Evolutionary conservation across 1,140 invertebrate genomes (phyloP), one percentile per base, ranked within the genome.

Genomic region (Anastrepha obliqua): DNA sequence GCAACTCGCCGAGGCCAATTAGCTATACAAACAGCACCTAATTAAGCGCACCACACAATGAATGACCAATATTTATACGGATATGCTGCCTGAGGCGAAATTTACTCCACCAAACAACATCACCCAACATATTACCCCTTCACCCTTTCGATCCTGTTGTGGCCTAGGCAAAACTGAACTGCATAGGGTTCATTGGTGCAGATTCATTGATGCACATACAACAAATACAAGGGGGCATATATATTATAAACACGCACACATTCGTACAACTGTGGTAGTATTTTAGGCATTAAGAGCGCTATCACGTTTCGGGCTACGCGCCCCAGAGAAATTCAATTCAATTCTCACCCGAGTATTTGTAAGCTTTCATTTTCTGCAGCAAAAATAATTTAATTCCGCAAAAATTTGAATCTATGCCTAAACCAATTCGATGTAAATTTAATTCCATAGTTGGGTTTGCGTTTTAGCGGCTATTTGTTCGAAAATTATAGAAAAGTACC

Each of bases 41-140:
- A 81, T 81, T 81, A 81, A 81, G 74, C 74, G n/a, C n/a, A 81
- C 74, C 47, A 81, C 47, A 47, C 47, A 51, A 81, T 81, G 74
- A 81, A 81, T 81, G 74, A 81, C 74, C 47, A 81, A 81, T 81
- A 81, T 81, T 81, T 81, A 81, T 81, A 55, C 47, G 74, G 51
- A 81, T 55, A 81, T 81, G 44, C 9, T 9, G 44, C 74, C 47
- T 20, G 44, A 81, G 15, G 74, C 20, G 74, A 81, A 81, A 81
- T 55, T 51, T 13, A 55, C 74, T 74, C 70, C 70, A 55, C 2
- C 6, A 7, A 51, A 51, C 47, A 51, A 81, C 42, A 78, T n/a
- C 44, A 74, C 6, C 44, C 8, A 42, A 3, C 74, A 2, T 42
- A 13, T 64, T 5, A 42, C 7, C 47, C 20, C 55, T 81, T 55